These are phyloP conservation scores for Andrena hattorfiana DNA, from an alignment of 2,888 invertebrate species.

Conservation along the genomic window DNA sequence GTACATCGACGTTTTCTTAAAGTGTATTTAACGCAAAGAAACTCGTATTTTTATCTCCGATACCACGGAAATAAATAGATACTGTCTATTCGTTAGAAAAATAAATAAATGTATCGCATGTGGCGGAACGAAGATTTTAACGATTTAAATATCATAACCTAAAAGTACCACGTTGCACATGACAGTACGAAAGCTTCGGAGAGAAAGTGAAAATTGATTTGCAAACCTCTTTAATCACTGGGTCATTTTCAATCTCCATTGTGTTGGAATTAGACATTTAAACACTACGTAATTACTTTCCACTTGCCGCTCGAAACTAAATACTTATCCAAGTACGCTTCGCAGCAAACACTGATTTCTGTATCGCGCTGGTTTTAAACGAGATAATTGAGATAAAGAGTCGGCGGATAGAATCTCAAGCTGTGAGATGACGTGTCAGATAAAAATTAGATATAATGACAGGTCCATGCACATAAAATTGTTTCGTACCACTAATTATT, in stretches of 20 bases:
- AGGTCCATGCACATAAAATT: neutral
- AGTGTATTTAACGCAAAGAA: neutral
- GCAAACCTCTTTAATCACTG: conserved; percentile 79
- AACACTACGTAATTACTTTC: conserved; percentile 13
- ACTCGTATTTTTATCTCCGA: neutral
- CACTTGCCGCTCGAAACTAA: neutral
- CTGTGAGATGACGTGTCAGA: neutral
- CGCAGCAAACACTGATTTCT: conserved; percentile 41
- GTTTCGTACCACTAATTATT: neutral
- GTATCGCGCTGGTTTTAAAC: conserved; percentile 34
- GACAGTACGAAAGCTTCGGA: neutral
- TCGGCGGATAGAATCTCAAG: neutral
- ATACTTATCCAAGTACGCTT: neutral
- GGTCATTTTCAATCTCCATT: conserved; percentile 77
- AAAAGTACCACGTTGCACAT: conserved; percentile 23
- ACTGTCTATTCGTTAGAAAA: neutral
- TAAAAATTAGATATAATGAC: too few relatives aligned
- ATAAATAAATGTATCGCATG: neutral
- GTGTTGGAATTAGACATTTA: conserved; percentile 43
- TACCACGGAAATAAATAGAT: neutral
- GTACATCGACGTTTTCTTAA: neutral
- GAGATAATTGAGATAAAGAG: conserved; percentile 51
- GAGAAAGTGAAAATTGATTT: neutral
- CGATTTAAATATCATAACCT: conserved; percentile 52
- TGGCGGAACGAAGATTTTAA: neutral